Percentiles rank a stretch among this genome's conserved stretches.
Evolutionary conservation across 2,797 vertebrate genomes (phyloP).

Genomic region (Pterois miles): DNA sequence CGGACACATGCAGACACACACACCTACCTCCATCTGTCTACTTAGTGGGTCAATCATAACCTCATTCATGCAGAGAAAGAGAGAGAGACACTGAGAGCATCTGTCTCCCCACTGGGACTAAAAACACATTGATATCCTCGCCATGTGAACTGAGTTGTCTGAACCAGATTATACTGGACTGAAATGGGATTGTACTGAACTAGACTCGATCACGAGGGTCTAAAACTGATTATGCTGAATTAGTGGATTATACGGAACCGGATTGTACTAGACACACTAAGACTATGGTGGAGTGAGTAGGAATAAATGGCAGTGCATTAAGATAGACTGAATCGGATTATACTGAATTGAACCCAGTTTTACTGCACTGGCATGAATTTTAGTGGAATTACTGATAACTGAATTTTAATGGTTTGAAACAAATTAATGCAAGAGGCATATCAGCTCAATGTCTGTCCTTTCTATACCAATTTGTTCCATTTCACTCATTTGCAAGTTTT

Average conservation of each 20-base stretch:
- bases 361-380: conserved; percentile 1
- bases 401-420: conserved; percentile 11
- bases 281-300: conserved; percentile 16
- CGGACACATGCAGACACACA: conserved; percentile 47
- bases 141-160: conserved; percentile 50
- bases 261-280: conserved; percentile 51
- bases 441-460: neutral
- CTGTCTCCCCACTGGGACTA: conserved; percentile 34
- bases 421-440: neutral
- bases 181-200: conserved; percentile 62
- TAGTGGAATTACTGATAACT: neutral
- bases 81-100: conserved; percentile 39
- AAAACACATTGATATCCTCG: conserved; percentile 46
- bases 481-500: neutral
- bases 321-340: conserved; percentile 45
- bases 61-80: conserved; percentile 51
- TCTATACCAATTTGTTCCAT: neutral
- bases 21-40: conserved; percentile 73
- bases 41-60: conserved; percentile 70
- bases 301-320: conserved; percentile 21
- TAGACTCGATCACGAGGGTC: conserved; percentile 61
- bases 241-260: conserved; percentile 56
- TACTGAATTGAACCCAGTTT: conserved; percentile 32
- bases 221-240: conserved; percentile 66
- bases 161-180: conserved; percentile 65